These are phyloP conservation scores for Epiperipatus broadwayi DNA, from an alignment of 2,888 invertebrate genomes.

Conservation along the genomic window DNA sequence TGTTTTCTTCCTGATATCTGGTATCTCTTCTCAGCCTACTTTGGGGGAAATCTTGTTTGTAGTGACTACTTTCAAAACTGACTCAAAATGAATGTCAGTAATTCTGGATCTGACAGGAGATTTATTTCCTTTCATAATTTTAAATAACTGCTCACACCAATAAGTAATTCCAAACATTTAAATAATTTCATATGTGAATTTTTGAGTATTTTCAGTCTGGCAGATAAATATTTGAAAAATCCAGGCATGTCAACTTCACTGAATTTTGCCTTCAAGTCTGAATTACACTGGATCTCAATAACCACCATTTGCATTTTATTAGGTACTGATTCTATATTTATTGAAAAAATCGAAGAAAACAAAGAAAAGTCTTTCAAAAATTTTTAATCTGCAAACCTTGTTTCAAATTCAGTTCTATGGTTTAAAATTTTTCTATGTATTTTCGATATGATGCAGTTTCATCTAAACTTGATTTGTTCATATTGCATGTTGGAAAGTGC, in stretches of 20 bases:
- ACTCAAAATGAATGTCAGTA: no score
- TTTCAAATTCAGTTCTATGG: constrained; percentile 4
- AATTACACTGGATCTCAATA: constrained; percentile 8
- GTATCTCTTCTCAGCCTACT: no score
- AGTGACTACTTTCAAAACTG: no score
- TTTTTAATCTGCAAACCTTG: constrained; percentile 3
- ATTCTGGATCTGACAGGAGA: no score
- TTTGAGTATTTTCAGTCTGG: not conserved
- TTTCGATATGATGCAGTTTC: constrained; percentile 8
- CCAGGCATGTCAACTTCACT: constrained; percentile 9
- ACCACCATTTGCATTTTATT: constrained; percentile 11
- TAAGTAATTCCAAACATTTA: no score
- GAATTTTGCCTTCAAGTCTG: constrained; percentile 11
- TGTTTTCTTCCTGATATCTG: no score
- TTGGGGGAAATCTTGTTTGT: no score
- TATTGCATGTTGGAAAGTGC: constrained; percentile 11
- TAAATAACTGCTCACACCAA: no score
- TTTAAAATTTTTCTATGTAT: no score
- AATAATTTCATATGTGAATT: no score
- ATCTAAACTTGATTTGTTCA: constrained; percentile 9
- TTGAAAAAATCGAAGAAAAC: not conserved
- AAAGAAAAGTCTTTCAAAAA: constrained; percentile 10
- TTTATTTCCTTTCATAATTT: no score
- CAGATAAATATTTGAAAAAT: constrained; percentile 6
- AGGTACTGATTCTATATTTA: constrained; percentile 8